These are phyloP conservation scores for Cheirogaleus major DNA, from an alignment of 2,797 vertebrate genomes.

Conservation along the genomic window DNA sequence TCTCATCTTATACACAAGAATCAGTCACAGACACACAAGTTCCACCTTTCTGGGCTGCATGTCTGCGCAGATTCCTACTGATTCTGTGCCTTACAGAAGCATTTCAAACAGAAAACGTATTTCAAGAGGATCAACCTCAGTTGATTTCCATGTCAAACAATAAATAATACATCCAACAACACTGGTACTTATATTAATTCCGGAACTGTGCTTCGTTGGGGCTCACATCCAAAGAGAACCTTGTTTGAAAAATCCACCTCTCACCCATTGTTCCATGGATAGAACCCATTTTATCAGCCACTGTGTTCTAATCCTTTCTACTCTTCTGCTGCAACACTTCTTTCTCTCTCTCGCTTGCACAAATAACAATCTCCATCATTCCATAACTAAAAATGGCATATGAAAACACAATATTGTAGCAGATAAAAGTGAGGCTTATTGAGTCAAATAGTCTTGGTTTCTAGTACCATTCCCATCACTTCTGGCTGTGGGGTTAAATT, in stretches of 20 bases:
- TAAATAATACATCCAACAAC: not conserved
- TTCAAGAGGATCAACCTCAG: constrained; percentile 20
- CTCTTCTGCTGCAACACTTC: not conserved
- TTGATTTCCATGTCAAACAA: not conserved
- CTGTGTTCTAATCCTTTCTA: not conserved
- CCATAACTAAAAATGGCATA: not conserved
- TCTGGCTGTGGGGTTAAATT: not conserved
- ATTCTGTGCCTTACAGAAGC: constrained; percentile 47
- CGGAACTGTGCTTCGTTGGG: not conserved
- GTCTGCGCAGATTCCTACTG: not conserved
- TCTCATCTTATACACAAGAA: constrained; percentile 72
- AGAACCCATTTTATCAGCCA: not conserved
- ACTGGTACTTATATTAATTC: constrained; percentile 25
- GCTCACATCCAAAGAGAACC: not conserved
- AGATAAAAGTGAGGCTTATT: not conserved
- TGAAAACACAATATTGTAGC: not conserved
- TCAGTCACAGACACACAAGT: constrained; percentile 55
- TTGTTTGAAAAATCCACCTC: constrained; percentile 37
- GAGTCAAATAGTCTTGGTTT: not conserved
- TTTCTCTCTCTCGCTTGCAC: not conserved
- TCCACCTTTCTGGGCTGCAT: constrained; percentile 59
- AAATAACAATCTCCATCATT: not conserved
- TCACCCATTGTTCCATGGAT: not conserved
- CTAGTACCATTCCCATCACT: not conserved
- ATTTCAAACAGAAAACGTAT: constrained; percentile 59